These are phyloP conservation scores for Aplochiton taeniatus DNA, from an alignment of 2,797 vertebrate genomes.

Conservation along the genomic window DNA sequence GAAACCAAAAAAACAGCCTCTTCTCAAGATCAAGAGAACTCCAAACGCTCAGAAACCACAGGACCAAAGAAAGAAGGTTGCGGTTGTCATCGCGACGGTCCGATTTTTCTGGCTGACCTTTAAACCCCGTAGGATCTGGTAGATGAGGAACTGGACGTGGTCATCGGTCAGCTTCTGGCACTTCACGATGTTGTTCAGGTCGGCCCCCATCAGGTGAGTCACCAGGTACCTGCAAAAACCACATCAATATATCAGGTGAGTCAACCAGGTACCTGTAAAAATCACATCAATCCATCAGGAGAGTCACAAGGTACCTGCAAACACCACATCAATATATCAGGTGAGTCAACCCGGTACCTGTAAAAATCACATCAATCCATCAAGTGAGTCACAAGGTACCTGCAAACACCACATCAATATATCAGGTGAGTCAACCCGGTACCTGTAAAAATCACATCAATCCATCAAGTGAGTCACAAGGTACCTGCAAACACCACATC, in stretches of 20 bases:
- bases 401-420: conserved; percentile 65
- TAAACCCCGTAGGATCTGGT: conserved; percentile 95
- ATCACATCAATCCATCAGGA: background rate
- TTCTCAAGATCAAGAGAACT: too few species aligned
- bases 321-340: too few species aligned
- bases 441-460: conserved; percentile 78
- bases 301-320: too few species aligned
- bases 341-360: conserved; percentile 97
- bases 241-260: conserved; percentile 25
- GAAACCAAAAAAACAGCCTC: too few species aligned
- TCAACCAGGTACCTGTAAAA: too few species aligned
- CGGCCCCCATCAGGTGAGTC: conserved; percentile 98
- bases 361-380: conserved; percentile 83
- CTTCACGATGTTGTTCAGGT: conserved; percentile 99
- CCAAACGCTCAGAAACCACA: too few species aligned
- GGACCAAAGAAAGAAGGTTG: too few species aligned
- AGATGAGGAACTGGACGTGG: conserved; percentile 99
- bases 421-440: conserved; percentile 98
- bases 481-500: conserved; percentile 83
- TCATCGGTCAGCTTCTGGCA: conserved; percentile 99
- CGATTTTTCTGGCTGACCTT: conserved; percentile 78
- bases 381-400: conserved; percentile 96
- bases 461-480: conserved; percentile 98
- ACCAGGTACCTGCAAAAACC: conserved; percentile 91
- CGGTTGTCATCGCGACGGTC: background rate